Percentiles rank a stretch among this genome's conserved stretches.
Conservation (phyloP, 2,888 invertebrate species). For the Tanypteryx hageni region DNA sequence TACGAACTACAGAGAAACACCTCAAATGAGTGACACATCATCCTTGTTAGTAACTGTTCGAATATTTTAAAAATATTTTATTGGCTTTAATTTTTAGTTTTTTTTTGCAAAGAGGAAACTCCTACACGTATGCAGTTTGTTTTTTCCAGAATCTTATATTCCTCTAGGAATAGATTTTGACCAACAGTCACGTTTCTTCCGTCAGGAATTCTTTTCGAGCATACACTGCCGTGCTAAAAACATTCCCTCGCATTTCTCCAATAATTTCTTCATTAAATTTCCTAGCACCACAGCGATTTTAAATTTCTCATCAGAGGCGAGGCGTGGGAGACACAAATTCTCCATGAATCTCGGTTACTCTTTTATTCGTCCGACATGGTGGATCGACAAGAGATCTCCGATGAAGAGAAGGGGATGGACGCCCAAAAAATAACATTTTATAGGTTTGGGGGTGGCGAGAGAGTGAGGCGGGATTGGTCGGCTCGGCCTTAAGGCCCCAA, state of each 20-base stretch:
- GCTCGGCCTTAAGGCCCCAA: conserved; percentile 42
- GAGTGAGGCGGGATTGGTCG: conserved; percentile 12
- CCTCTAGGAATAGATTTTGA: neutral
- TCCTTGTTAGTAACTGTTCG: too few species aligned
- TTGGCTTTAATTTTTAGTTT: too few species aligned
- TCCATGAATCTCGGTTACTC: neutral
- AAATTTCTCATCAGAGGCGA: conserved; percentile 8
- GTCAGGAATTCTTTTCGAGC: too few species aligned
- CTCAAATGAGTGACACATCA: too few species aligned
- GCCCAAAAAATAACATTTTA: conserved; percentile 36
- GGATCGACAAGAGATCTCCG: neutral
- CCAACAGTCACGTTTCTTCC: neutral
- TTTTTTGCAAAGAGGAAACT: too few species aligned
- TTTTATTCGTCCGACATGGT: neutral
- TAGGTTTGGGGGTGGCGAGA: conserved; percentile 41
- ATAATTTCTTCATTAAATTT: conserved; percentile 54
- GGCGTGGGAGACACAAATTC: conserved; percentile 1
- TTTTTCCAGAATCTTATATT: too few species aligned
- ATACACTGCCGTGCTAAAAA: too few species aligned
- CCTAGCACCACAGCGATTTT: neutral
- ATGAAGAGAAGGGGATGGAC: neutral
- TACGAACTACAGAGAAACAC: too few species aligned
- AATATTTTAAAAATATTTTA: too few species aligned
- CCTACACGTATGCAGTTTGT: too few species aligned
- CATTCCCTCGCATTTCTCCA: neutral